Conservation (phyloP, 1,140 invertebrate species). For the Achatina immaculata region DNA sequence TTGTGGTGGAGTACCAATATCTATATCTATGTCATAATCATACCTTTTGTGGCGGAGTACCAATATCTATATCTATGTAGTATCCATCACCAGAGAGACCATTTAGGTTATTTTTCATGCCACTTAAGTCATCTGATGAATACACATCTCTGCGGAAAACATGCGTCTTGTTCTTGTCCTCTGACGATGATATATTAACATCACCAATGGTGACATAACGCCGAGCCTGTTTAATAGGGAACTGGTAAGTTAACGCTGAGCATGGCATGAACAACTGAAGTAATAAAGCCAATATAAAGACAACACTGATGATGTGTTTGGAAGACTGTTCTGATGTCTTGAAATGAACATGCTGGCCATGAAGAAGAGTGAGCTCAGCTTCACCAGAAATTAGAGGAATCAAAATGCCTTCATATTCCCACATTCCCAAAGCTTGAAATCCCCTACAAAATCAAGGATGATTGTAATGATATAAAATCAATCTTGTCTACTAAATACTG, state of each 20-base stretch:
- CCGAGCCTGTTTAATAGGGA: neutral
- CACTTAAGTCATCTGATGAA: neutral
- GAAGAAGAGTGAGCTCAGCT: neutral
- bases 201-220: neutral
- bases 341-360: neutral
- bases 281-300: neutral
- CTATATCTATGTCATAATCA: neutral
- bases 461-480: too few species aligned
- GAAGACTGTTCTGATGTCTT: too few species aligned
- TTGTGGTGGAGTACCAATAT: constrained; percentile 32
- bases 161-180: neutral
- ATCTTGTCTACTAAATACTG: too few species aligned
- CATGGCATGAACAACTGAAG: constrained; percentile 1
- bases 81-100: constrained; percentile 30
- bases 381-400: neutral
- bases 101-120: constrained; percentile 29
- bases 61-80: constrained; percentile 35
- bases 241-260: neutral
- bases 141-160: constrained; percentile 5
- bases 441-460: too few species aligned
- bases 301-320: neutral
- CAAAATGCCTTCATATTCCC: neutral
- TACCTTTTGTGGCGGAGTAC: constrained; percentile 28
- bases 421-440: neutral
- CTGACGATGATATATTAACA: neutral